Evolutionary conservation across 2,113 vertebrate species (phyloP).

Genomic region (Ammospiza caudacuta): DNA sequence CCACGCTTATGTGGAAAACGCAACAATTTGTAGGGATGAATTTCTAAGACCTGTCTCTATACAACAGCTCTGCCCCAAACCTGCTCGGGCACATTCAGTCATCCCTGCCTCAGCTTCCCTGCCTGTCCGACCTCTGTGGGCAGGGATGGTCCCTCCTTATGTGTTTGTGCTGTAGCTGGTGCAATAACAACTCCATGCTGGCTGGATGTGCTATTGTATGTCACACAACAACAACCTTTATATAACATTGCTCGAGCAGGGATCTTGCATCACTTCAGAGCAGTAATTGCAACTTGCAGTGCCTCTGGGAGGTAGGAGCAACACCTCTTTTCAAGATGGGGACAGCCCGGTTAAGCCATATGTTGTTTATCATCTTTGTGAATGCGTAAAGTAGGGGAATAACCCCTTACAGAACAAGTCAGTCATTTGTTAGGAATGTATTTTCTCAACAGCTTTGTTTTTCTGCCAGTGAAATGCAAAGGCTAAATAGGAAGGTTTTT

Average conservation of each 20-base stretch:
- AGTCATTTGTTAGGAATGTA: not conserved
- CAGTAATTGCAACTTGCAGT: not conserved
- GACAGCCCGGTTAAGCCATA: not conserved
- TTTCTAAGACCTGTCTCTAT: not conserved
- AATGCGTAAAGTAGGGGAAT: not conserved
- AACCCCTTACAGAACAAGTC: slow-evolving; percentile 3
- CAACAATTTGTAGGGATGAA: not conserved
- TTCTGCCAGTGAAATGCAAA: not conserved
- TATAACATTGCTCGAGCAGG: fast-evolving
- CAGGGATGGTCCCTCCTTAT: not conserved
- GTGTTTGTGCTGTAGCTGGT: not conserved
- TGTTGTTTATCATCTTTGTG: slow-evolving; percentile 18
- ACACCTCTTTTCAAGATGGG: not conserved
- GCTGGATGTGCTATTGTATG: not conserved
- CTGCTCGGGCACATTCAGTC: slow-evolving; percentile 47
- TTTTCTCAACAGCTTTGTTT: not conserved
- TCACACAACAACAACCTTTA: not conserved
- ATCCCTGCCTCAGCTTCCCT: slow-evolving; percentile 24
- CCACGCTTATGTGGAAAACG: not conserved
- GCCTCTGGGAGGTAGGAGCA: not conserved
- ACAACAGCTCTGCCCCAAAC: slow-evolving; percentile 21
- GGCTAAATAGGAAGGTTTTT: not conserved
- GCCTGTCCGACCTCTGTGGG: not conserved
- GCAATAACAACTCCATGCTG: not conserved
- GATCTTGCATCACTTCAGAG: not conserved